phyloP scores from a whole-genome alignment of 2,888 invertebrate species.

The Orthosia gracilis region DNA sequence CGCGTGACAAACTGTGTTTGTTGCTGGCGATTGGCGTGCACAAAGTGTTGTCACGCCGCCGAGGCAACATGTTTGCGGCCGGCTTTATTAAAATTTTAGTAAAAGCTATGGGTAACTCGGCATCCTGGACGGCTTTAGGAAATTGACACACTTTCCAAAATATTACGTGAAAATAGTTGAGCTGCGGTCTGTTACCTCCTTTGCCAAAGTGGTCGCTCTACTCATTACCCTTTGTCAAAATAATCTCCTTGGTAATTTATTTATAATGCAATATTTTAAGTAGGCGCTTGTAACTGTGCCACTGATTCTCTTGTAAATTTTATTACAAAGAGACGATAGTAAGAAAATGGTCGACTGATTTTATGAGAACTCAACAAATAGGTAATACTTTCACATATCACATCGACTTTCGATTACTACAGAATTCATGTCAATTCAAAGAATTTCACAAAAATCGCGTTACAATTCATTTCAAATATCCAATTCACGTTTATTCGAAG shows the following conservation, averaged over 20 bases:
- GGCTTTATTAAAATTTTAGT: constrained; percentile 59
- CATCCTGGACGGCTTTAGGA: constrained; percentile 36
- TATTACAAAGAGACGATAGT: neutral
- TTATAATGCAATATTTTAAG: neutral
- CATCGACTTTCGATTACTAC: neutral
- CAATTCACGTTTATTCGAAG: constrained; percentile 18
- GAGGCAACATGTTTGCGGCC: constrained; percentile 47
- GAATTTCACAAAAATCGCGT: constrained; percentile 9
- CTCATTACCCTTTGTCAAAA: constrained; percentile 5
- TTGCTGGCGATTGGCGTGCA: constrained; percentile 24
- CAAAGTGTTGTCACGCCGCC: constrained; percentile 56
- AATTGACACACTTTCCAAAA: constrained; percentile 57
- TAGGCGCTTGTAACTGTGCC: neutral
- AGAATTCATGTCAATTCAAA: constrained; percentile 1
- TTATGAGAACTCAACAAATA: neutral
- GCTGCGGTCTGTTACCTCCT: constrained; percentile 21
- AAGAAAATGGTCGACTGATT: neutral
- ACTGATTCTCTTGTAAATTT: neutral
- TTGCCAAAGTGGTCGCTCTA: neutral
- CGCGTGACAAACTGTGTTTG: constrained; percentile 49
- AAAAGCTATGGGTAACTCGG: constrained; percentile 35
- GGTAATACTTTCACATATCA: neutral
- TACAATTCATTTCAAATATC: neutral
- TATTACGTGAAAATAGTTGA: constrained; percentile 45
- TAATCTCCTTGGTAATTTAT: constrained; percentile 11